These are phyloP conservation scores for Lasius platythorax DNA, from an alignment of 2,888 invertebrate genomes.

Conservation along the genomic window DNA sequence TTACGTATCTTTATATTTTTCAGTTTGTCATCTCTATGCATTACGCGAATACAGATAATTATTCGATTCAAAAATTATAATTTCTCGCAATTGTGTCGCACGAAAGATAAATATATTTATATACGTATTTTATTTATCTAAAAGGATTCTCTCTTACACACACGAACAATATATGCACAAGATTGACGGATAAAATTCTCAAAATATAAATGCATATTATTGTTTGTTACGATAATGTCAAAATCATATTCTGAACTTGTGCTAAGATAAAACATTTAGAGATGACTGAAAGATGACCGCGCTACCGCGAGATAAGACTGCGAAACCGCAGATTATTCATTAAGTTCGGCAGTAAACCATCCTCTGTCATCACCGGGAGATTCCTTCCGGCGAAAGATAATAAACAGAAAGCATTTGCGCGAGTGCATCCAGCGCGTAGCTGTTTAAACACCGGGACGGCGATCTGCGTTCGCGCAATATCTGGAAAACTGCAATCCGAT, in stretches of 20 bases:
- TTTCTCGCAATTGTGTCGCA: not conserved
- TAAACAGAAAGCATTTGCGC: constrained; percentile 63
- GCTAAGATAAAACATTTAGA: constrained; percentile 35
- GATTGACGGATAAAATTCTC: too few species aligned
- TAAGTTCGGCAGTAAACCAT: constrained; percentile 71
- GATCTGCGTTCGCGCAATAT: constrained; percentile 47
- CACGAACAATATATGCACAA: not conserved
- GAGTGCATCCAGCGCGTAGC: constrained; percentile 48
- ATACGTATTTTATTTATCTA: not conserved
- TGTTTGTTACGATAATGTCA: not conserved
- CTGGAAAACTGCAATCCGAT: constrained; percentile 48
- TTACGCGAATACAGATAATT: not conserved
- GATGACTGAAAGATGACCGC: constrained; percentile 57
- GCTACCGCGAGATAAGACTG: constrained; percentile 60
- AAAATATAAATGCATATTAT: not conserved
- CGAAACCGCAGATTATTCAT: constrained; percentile 73
- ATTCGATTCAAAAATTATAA: not conserved
- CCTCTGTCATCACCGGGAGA: constrained; percentile 70
- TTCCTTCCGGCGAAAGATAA: constrained; percentile 72
- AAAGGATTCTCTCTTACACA: not conserved
- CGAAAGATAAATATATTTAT: not conserved
- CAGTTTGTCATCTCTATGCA: not conserved
- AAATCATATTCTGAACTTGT: constrained; percentile 22
- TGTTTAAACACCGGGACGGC: constrained; percentile 45
- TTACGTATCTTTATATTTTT: not conserved